Percentiles rank a stretch among this genome's conserved stretches.
phyloP scores from a whole-genome alignment of 2,113 vertebrate genomes.

The Oreochromis spilurus region DNA sequence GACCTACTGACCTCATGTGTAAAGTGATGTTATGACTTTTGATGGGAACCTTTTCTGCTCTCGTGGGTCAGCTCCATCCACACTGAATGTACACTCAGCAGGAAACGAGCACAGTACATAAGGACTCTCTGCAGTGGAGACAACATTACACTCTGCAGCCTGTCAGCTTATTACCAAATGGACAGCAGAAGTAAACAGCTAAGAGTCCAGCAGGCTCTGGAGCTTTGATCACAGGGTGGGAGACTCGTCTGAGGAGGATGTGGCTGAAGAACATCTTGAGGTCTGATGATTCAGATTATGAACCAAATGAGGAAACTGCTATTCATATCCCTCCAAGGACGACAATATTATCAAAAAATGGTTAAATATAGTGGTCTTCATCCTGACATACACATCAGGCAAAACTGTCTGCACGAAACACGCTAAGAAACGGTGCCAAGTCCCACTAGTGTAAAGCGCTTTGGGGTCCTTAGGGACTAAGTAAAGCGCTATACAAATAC shows the following conservation, averaged over 20 bases:
- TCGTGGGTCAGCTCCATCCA: background rate
- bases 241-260: rapidly evolving
- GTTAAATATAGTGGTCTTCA: background rate
- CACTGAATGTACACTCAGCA: background rate
- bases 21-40: background rate
- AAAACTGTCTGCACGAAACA: background rate
- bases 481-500: too few species aligned
- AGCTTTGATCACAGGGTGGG: background rate
- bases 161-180: background rate
- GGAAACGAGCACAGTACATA: background rate
- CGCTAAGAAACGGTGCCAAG: background rate
- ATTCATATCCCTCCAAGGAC: background rate
- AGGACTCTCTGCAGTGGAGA: background rate
- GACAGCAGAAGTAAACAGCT: background rate
- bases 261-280: background rate
- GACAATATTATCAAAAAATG: background rate
- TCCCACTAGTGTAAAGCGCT: background rate
- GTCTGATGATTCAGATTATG: background rate
- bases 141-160: background rate
- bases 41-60: background rate
- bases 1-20: background rate
- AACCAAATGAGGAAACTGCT: background rate
- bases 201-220: background rate
- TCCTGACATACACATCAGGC: background rate
- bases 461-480: too few species aligned